These are phyloP conservation scores for Drosophila bocqueti DNA, from an alignment of 1,140 invertebrate genomes.

Conservation along the genomic window DNA sequence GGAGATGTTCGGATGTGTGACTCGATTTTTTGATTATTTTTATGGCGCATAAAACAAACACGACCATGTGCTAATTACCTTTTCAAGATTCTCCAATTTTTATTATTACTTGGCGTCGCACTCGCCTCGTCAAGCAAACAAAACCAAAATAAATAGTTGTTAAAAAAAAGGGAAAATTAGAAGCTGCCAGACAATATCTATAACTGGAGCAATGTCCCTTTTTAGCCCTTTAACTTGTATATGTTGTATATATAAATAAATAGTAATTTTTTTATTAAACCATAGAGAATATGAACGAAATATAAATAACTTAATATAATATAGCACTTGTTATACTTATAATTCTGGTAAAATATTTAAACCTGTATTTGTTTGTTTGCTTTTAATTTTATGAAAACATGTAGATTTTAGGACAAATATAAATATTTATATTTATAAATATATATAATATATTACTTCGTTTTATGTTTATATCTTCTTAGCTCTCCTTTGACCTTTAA, in stretches of 20 bases:
- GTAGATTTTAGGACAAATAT: neutral
- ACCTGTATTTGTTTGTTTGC: neutral
- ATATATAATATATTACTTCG: neutral
- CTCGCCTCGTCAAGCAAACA: conserved; percentile 23
- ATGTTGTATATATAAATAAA: neutral
- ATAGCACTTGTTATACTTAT: neutral
- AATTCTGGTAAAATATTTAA: neutral
- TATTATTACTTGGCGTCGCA: conserved; percentile 40
- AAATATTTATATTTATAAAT: neutral
- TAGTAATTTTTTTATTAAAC: neutral
- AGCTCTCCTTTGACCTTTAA: neutral
- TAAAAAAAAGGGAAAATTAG: conserved; percentile 11
- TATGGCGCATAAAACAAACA: conserved; percentile 63
- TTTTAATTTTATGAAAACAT: neutral
- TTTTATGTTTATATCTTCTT: neutral
- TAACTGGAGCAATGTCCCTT: conserved; percentile 16
- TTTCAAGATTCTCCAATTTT: conserved; percentile 79
- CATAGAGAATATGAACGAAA: neutral
- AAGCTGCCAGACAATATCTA: neutral
- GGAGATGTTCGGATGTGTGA: conserved; percentile 56
- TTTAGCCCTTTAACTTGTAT: neutral
- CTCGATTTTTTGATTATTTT: conserved; percentile 74
- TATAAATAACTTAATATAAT: neutral
- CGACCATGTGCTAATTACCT: conserved; percentile 73
- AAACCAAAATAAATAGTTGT: conserved; percentile 19